Base-by-base conservation (phyloP, 2,797 vertebrate species). In the Hipposideros larvatus region DNA sequence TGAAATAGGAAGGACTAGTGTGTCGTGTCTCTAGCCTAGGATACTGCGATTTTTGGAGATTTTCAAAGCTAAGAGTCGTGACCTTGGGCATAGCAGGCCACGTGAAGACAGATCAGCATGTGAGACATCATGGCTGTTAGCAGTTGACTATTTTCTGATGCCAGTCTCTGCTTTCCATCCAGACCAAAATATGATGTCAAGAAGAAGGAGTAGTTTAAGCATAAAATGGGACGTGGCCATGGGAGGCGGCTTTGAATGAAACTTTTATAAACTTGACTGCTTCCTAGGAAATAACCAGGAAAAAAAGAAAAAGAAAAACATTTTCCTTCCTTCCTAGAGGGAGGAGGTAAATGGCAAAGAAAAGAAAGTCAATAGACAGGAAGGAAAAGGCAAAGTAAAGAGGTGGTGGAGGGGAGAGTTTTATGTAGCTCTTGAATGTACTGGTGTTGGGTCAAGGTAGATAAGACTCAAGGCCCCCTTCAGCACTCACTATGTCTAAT, bases 111-210 rank as follows among this genome's bases (percentile, higher is more conserved):
- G 34, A 75, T 18, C 1, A 61, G 57, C 1, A 6, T 59, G 73
- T 28, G 65, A 59, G 51, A 53, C 14, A 53, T 31, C 3, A 16
- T 34, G 51, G 13, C 48, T 43, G 7, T 14, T 28, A 46, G 34
- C 87, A 80, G 34, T 80, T 63, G 74, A 59, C 59, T 80, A 16
- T 92, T 74, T 74, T 79, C 59, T 80, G 43, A 46, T 55, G 85
- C 74, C 28, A 92, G 65, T 10, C 14, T 89, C 75, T 5, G 22
- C 34, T 31, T 66, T 75, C 51, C 18, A 37, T 43, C 19, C 68
- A 86, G 68, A 90, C 5, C 28, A 59, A 70, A 94, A 95, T 46
- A 96, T 55, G 11, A 46, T 46, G 34, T 68, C 66, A 90, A 55
- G 31, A 74, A 59, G 59, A 85, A 92, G 51, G 16, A 66, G 15